Evolutionary conservation across 2,113 vertebrate genomes (phyloP).

Genomic region (Gopherus flavomarginatus): DNA sequence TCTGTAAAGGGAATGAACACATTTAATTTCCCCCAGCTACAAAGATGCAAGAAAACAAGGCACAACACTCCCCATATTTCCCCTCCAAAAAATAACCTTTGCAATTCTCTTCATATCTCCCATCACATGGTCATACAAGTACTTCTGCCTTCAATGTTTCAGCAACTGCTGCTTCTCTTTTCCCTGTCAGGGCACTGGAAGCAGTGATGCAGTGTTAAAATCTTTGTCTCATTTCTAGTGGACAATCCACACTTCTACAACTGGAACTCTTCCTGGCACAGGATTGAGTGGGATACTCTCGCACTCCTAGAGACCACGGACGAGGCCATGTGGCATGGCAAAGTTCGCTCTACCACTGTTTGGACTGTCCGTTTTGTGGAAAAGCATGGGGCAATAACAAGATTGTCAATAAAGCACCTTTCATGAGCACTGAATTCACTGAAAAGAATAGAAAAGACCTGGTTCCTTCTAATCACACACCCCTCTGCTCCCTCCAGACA

Average conservation of each 20-base stretch:
- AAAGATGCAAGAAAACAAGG: neutral
- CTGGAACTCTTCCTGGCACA: neutral
- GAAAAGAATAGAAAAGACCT: neutral
- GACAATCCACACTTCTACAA: accelerated
- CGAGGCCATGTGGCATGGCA: neutral
- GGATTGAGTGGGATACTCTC: neutral
- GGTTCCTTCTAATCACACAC: accelerated
- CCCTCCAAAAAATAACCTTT: neutral
- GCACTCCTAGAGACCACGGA: neutral
- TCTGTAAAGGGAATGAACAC: neutral
- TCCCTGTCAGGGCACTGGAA: neutral
- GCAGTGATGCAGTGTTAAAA: neutral
- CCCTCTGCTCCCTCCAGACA: neutral
- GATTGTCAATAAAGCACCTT: neutral
- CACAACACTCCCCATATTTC: neutral
- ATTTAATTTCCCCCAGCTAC: neutral
- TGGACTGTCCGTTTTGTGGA: neutral
- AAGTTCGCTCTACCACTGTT: neutral
- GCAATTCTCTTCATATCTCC: neutral
- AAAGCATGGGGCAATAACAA: neutral
- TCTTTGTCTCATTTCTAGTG: neutral
- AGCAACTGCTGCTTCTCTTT: neutral
- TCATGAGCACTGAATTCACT: neutral
- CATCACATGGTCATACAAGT: neutral
- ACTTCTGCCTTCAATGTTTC: neutral